phyloP scores from a whole-genome alignment of 2,113 vertebrate species.

The Seriola quinqueradiata region DNA sequence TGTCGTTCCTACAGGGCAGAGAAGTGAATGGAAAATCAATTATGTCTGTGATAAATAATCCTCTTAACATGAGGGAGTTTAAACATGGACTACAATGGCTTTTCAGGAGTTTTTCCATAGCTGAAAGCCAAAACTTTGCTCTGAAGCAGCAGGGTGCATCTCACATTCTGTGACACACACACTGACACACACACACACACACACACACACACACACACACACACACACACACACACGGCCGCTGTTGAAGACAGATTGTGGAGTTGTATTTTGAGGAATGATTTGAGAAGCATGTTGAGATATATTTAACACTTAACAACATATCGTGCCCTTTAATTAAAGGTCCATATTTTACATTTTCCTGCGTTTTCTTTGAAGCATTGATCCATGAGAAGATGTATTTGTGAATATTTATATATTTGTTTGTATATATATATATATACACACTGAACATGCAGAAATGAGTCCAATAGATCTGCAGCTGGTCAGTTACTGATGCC shows the following conservation, averaged over 20 bases:
- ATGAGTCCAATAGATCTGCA: no score
- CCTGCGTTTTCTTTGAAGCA: no score
- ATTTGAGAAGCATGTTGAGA: constrained; percentile 42
- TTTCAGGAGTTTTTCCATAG: constrained; percentile 22
- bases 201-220: background rate
- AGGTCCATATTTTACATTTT: no score
- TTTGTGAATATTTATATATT: no score
- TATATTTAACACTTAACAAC: background rate
- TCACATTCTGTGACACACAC: background rate
- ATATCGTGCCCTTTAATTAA: no score
- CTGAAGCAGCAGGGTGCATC: background rate
- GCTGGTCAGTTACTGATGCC: no score
- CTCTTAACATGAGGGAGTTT: constrained; percentile 24
- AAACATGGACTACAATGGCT: constrained; percentile 27
- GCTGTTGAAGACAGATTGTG: background rate
- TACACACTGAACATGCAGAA: no score
- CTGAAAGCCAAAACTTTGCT: constrained; percentile 40
- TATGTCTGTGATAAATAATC: constrained; percentile 55
- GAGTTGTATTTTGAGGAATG: constrained; percentile 5
- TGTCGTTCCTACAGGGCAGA: constrained; percentile 34
- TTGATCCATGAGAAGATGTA: no score
- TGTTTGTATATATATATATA: no score
- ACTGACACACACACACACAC: background rate
- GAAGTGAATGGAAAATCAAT: constrained; percentile 43
- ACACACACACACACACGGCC: background rate